Percentiles rank a stretch among this genome's conserved stretches.
phyloP scores from a whole-genome alignment of 2,797 vertebrate species.

The Catharus ustulatus region DNA sequence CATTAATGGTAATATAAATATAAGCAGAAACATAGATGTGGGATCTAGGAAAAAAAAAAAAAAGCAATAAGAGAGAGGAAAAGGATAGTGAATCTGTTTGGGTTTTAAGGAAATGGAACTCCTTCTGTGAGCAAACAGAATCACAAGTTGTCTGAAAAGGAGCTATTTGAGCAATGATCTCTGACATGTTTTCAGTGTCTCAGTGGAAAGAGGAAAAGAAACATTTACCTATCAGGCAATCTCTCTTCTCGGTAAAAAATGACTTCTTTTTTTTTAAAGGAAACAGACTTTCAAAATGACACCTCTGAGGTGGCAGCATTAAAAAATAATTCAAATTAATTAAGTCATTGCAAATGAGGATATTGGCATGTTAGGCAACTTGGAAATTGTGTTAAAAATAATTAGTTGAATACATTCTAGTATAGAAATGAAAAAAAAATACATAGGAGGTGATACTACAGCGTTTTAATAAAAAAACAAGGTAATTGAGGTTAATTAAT shows the following conservation, averaged over 20 bases:
- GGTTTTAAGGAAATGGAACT: neutral
- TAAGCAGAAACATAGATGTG: conserved; percentile 6
- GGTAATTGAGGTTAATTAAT: neutral
- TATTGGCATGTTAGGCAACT: neutral
- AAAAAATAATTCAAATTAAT: neutral
- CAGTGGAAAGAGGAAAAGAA: neutral
- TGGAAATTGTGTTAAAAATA: neutral
- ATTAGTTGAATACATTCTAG: neutral
- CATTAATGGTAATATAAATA: neutral
- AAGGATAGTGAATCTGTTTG: neutral
- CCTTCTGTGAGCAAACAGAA: neutral
- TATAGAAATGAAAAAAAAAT: neutral
- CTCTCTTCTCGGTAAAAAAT: neutral
- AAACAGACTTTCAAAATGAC: neutral
- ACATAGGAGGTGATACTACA: neutral
- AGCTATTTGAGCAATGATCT: neutral
- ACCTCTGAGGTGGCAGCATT: neutral
- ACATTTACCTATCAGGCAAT: neutral
- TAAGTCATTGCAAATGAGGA: neutral
- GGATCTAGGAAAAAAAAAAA: neutral
- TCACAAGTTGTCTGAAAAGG: neutral
- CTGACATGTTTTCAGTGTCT: neutral
- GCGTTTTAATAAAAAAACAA: neutral
- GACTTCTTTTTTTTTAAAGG: neutral
- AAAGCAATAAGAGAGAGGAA: neutral